Evolutionary conservation across 1,140 invertebrate species (phyloP).

Genomic region (Saccostrea glomerata): DNA sequence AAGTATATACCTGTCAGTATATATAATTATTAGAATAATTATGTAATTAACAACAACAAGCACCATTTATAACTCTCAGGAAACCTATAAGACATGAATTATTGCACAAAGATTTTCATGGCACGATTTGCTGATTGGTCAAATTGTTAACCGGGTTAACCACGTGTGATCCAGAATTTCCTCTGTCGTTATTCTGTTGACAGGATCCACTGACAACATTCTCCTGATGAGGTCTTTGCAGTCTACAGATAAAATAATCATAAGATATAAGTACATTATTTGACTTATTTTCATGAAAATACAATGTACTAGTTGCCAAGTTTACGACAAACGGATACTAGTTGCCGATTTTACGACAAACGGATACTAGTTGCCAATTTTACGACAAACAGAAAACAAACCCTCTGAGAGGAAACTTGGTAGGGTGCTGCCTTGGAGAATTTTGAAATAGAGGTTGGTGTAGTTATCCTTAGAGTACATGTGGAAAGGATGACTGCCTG

Average conservation of each 20-base stretch:
- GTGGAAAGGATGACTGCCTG: constrained; percentile 37
- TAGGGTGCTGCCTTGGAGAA: constrained; percentile 44
- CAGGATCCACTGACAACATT: constrained; percentile 39
- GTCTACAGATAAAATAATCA: constrained; percentile 32
- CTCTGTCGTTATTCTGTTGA: constrained; percentile 26
- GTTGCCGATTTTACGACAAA: too few relatives aligned
- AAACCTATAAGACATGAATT: background rate
- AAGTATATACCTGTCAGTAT: too few relatives aligned
- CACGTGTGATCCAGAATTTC: constrained; percentile 42
- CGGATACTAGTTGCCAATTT: too few relatives aligned
- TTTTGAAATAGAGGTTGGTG: constrained; percentile 40
- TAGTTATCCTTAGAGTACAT: constrained; percentile 42
- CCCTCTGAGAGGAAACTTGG: constrained; percentile 38
- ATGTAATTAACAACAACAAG: background rate
- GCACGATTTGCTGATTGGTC: background rate
- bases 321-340: too few relatives aligned
- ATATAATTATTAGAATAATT: too few relatives aligned
- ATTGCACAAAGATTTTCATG: background rate
- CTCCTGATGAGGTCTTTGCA: constrained; percentile 34
- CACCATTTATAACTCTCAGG: background rate
- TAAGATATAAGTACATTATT: background rate
- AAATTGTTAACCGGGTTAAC: constrained; percentile 13
- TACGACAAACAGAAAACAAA: background rate
- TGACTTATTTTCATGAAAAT: background rate
- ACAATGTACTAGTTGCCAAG: too few relatives aligned